Evolutionary conservation across 2,797 vertebrate genomes (phyloP).

Genomic region (Spinus olivaceus): DNA sequence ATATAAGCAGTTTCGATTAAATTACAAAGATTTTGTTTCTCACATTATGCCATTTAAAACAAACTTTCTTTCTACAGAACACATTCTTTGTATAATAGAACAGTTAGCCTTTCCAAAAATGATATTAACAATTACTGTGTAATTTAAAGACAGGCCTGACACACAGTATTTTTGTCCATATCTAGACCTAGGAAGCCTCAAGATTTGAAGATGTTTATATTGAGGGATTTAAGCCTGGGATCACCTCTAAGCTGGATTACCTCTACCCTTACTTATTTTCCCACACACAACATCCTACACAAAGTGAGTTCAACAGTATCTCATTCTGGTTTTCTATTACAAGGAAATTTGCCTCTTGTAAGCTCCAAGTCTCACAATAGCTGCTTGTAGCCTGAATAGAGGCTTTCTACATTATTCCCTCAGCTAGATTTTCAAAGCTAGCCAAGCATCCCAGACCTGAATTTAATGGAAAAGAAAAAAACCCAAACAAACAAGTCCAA

Average conservation of each 20-base stretch:
- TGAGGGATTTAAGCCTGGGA: background rate
- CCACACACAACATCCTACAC: background rate
- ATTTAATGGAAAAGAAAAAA: background rate
- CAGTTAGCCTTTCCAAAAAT: slow-evolving; percentile 5
- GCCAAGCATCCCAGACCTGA: background rate
- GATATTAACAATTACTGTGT: background rate
- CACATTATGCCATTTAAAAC: slow-evolving; percentile 27
- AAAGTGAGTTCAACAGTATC: slow-evolving; percentile 16
- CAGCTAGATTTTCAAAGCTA: background rate
- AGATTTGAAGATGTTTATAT: background rate
- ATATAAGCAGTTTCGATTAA: background rate
- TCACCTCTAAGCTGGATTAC: background rate
- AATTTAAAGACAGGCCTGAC: background rate
- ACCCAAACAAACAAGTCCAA: background rate
- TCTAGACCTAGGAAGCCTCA: background rate
- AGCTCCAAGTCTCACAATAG: background rate
- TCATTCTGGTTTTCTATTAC: slow-evolving; percentile 24
- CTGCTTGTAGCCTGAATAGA: background rate
- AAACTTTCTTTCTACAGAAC: slow-evolving; percentile 14
- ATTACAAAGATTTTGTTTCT: slow-evolving; percentile 27
- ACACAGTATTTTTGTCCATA: background rate
- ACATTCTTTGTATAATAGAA: background rate
- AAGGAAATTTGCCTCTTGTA: background rate
- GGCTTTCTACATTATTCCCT: background rate
- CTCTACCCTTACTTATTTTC: slow-evolving; percentile 6